Conservation (phyloP, 2,113 vertebrate species). For the Pholis gunnellus region DNA sequence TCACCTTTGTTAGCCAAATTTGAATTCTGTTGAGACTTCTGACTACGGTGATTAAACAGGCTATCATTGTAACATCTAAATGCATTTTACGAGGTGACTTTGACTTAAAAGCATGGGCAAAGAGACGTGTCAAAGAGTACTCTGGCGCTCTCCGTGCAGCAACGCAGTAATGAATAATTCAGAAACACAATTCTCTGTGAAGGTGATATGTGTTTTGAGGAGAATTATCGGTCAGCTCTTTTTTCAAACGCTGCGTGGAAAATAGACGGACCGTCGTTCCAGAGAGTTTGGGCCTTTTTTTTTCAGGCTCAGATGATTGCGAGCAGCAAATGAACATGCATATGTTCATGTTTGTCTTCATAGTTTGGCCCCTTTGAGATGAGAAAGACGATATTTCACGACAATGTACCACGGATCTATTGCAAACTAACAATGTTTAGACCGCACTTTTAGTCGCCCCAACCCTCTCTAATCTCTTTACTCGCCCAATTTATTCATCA, state of each 20-base stretch:
- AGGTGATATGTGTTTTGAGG: slow-evolving; percentile 57
- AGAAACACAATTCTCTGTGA: slow-evolving; percentile 48
- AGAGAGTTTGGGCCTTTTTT: slow-evolving; percentile 30
- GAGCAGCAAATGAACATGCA: background rate
- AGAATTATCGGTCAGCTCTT: slow-evolving; percentile 50
- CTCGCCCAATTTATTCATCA: background rate
- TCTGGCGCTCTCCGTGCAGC: background rate
- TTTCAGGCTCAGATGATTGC: slow-evolving; percentile 11
- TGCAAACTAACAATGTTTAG: slow-evolving; percentile 1
- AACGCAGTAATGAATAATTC: slow-evolving; percentile 64
- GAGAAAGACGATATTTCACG: background rate
- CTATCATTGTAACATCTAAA: slow-evolving; percentile 39
- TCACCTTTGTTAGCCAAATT: slow-evolving; percentile 20
- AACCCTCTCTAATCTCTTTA: background rate
- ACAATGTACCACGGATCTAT: background rate
- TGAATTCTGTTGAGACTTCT: slow-evolving; percentile 15
- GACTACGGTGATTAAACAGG: slow-evolving; percentile 38
- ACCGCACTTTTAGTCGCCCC: background rate
- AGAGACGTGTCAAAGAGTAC: slow-evolving; percentile 43
- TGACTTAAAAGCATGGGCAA: slow-evolving; percentile 50
- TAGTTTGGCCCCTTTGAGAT: background rate
- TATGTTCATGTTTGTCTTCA: background rate
- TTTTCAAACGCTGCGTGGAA: slow-evolving; percentile 10
- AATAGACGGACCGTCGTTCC: slow-evolving; percentile 9
- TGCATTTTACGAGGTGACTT: slow-evolving; percentile 56